Conservation (phyloP, 2,113 vertebrate genomes). For the Dromiciops gliroides region DNA sequence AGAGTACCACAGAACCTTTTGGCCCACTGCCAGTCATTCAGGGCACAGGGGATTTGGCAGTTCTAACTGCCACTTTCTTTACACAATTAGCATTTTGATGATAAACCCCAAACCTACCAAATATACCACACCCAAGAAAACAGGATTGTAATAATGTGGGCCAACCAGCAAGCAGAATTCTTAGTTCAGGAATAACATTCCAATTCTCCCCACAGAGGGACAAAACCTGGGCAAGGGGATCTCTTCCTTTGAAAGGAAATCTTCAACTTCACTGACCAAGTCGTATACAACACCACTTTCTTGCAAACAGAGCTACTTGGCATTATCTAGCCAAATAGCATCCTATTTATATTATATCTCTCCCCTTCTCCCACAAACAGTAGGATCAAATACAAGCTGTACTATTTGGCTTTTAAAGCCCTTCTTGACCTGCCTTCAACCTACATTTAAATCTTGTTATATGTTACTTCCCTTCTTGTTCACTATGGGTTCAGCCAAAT, state of each 20-base stretch:
- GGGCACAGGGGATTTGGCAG: slow-evolving; percentile 73
- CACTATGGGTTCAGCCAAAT: not conserved
- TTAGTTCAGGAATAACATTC: slow-evolving; percentile 38
- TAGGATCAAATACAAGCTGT: not conserved
- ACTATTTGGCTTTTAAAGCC: not conserved
- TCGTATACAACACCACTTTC: not conserved
- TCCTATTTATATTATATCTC: not conserved
- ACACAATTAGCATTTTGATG: slow-evolving; percentile 80
- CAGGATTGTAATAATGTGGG: slow-evolving; percentile 48
- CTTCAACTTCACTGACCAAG: not conserved
- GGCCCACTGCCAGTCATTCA: slow-evolving; percentile 76
- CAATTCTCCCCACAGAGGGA: slow-evolving; percentile 23
- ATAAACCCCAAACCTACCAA: slow-evolving; percentile 78
- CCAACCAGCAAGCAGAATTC: slow-evolving; percentile 45
- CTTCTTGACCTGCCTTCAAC: not conserved
- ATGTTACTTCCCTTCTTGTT: not conserved
- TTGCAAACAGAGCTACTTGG: not conserved
- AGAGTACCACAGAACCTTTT: slow-evolving; percentile 77
- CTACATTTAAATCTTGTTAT: not conserved
- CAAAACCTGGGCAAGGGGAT: not conserved
- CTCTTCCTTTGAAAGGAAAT: not conserved
- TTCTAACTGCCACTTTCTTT: slow-evolving; percentile 75
- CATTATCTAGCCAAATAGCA: not conserved
- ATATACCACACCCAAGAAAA: slow-evolving; percentile 60
- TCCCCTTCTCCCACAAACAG: not conserved